Evolutionary conservation across 2,113 vertebrate species (phyloP), one percentile per base, ranked within the genome.

Genomic region (Paralichthys olivaceus): DNA sequence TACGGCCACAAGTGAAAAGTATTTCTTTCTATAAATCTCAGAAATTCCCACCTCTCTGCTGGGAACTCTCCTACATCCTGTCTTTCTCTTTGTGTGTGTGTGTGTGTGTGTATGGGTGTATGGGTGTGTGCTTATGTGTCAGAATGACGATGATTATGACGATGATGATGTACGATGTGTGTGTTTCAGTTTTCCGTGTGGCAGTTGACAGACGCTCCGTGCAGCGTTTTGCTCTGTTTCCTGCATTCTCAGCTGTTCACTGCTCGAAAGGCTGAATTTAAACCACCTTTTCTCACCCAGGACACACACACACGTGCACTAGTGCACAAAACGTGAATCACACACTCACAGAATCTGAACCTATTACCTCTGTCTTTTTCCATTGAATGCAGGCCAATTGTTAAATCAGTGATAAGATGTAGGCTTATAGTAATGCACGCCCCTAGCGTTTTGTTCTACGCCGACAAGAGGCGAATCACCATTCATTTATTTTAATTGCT

Each of bases 401-500:
- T 79, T 81, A 77, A 92, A 75, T 77, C 68, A 72, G 34, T 68
- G 47, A 72, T 66, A 53, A 83, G 73, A 80, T 49, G 81, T 75
- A 76, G 64, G 61, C 70, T 79, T 77, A 74, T 72, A 40, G 73
- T 51, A 83, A 64, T 67, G 73, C 23, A 63, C 0, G 76, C 89
- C 83, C 45, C 67, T 40, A 70, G 90, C 88, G 17, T 69, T 92
- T 81, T 82, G 72, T 81, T 69, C 81, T 49, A 25, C 71, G 65
- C 47, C 71, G 77, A 87, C 87, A 85, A 49, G 58, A 69, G 70
- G 73, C 72, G 77, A 64, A 88, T 90, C 84, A 45, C 86, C 74
- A 88, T 91, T 91, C 81, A 93, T 92, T 88, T 88, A 92, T 91
- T 90, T 89, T 89, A 93, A 93, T 93, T 93, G 82, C 89, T 81